These are phyloP conservation scores for Pachymerium ferrugineum DNA, from an alignment of 2,888 invertebrate genomes.

Conservation along the genomic window DNA sequence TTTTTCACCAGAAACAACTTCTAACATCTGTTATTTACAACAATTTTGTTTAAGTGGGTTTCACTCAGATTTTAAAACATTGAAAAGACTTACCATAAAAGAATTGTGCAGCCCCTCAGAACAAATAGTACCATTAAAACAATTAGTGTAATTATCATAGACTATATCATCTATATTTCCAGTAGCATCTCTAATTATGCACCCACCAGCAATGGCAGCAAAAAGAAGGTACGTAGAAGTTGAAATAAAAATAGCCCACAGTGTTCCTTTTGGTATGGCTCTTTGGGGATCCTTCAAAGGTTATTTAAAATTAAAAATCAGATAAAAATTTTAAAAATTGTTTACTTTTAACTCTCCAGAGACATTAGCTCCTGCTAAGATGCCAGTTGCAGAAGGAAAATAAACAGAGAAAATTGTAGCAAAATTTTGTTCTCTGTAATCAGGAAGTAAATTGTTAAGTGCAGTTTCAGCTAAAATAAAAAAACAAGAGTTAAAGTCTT, in stretches of 20 bases:
- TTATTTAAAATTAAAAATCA: neutral
- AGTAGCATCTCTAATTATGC: slow-evolving; percentile 71
- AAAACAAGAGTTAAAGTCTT: neutral
- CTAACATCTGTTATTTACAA: slow-evolving; percentile 47
- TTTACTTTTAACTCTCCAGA: slow-evolving; percentile 90
- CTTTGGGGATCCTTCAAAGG: slow-evolving; percentile 69
- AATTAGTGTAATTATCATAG: slow-evolving; percentile 57
- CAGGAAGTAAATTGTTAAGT: slow-evolving; percentile 48
- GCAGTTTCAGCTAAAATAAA: slow-evolving; percentile 38
- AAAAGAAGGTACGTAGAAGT: slow-evolving; percentile 79
- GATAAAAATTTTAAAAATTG: neutral
- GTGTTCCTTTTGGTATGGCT: slow-evolving; percentile 89
- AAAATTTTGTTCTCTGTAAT: slow-evolving; percentile 64
- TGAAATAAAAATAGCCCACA: slow-evolving; percentile 76
- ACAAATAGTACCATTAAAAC: slow-evolving; percentile 55
- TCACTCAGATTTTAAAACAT: too few relatives aligned
- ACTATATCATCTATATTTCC: slow-evolving; percentile 58
- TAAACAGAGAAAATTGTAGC: slow-evolving; percentile 94
- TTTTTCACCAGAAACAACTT: slow-evolving; percentile 60
- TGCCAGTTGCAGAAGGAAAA: slow-evolving; percentile 96
- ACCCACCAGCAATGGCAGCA: slow-evolving; percentile 73
- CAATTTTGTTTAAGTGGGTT: too few relatives aligned
- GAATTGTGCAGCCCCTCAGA: slow-evolving; percentile 75
- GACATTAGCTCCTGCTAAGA: slow-evolving; percentile 94
- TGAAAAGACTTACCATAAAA: slow-evolving; percentile 62